Base-by-base conservation (phyloP, 2,888 invertebrate genomes). In the Norana najaformis region DNA sequence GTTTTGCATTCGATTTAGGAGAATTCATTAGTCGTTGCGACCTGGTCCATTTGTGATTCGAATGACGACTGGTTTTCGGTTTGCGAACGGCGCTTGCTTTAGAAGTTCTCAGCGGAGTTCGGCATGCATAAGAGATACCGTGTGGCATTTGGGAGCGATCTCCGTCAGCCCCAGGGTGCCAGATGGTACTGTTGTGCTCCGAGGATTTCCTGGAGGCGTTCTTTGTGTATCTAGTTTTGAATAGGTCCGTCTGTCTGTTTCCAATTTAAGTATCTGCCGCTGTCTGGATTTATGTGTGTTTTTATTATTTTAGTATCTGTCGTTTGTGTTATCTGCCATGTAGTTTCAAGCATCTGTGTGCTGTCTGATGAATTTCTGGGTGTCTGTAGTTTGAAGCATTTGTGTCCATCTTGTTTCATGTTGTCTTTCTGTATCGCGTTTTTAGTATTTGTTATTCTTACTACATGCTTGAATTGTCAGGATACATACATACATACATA, bases 61-160 rank as follows among this genome's bases (percentile, higher is more conserved):
- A 69, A 69, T 69, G 69, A 69, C 13, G 69, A n/a, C 69, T 69
- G 69, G n/a, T 69, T n/a, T 69, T 69, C 69, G 0, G 11, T 30
- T n/a, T 69, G 69, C 69, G 30, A 69, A 69, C 69, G 69, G 30
- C 69, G 30, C 69, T 69, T 69, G 69, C 30, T 69, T 69, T 69
- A 69, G 69, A 69, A n/a, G 69, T n/a, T 53, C 53, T 53, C 53
- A 8, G 23, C 53, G 53, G 53, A 53, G 23, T n/a, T 69, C 69
- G n/a, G 69, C 69, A 69, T 69, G 69, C 69, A 69, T 69, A 69
- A 69, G 69, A 69, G 69, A 69, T 69, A 4, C 69, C 69, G 69
- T n/a, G 30, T 69, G 69, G 69, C 69, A 69, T 69, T 69, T 69
- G 69, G 69, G 69, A 69, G 69, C 69, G 69, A 69, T 69, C 69